Evolutionary conservation across 2,113 vertebrate genomes (phyloP).

Genomic region (Sceloporus undulatus): DNA sequence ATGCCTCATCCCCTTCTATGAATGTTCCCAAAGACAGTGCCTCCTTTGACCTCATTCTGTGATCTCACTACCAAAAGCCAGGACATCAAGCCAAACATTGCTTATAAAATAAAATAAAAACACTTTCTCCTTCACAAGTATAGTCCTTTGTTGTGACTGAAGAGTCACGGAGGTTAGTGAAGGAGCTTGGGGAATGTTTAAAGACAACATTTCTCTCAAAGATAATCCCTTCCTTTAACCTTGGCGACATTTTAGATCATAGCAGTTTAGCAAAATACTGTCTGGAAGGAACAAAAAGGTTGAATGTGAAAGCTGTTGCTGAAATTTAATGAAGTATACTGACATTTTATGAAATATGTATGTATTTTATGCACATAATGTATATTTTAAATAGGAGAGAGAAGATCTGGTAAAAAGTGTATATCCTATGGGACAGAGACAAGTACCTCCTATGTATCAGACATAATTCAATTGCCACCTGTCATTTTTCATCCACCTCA

Average conservation of each 20-base stretch:
- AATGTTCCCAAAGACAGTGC: neutral
- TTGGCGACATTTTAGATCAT: neutral
- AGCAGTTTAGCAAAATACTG: conserved; percentile 17
- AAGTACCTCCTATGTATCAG: neutral
- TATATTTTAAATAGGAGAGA: neutral
- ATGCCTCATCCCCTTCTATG: conserved; percentile 40
- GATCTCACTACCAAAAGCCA: conserved; percentile 53
- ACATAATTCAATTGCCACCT: neutral
- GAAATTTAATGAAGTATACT: no score
- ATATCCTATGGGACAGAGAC: neutral
- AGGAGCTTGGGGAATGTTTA: conserved; percentile 32
- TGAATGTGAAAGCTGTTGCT: neutral
- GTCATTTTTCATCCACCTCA: no score
- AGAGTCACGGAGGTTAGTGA: conserved; percentile 23
- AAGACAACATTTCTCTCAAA: conserved; percentile 46
- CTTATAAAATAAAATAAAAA: conserved; percentile 35
- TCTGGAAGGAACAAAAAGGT: conserved; percentile 10
- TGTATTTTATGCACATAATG: no score
- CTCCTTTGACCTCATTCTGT: conserved; percentile 37
- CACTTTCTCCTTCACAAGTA: conserved; percentile 21
- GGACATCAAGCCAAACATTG: conserved; percentile 27
- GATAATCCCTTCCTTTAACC: conserved; percentile 29
- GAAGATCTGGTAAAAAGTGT: neutral
- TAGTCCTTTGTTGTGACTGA: conserved; percentile 13
- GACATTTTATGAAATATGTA: no score